Percentiles rank a stretch among this genome's conserved stretches.
Evolutionary conservation across 2,888 invertebrate genomes (phyloP).

Genomic region (Zygothrica quintamaculata): DNA sequence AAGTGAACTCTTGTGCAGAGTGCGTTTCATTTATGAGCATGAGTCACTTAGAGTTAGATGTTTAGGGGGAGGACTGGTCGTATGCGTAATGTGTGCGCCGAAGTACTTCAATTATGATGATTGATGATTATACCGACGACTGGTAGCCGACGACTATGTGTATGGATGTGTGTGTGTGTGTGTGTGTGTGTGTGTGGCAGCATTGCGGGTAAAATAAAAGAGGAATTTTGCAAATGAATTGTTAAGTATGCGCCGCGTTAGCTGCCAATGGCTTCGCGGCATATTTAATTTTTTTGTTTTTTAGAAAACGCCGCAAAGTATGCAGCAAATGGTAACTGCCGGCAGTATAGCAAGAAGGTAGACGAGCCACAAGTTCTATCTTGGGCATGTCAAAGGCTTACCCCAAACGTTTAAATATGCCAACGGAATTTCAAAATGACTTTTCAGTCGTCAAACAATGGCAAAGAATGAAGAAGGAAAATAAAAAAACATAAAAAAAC

Average conservation of each 20-base stretch:
- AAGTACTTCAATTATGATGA: slow-evolving; percentile 75
- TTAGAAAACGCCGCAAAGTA: slow-evolving; percentile 52
- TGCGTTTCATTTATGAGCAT: slow-evolving; percentile 57
- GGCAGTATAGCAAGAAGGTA: too few species aligned
- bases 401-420: slow-evolving; percentile 56
- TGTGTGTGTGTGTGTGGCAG: slow-evolving; percentile 45
- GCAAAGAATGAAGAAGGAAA: slow-evolving; percentile 19
- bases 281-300: too few species aligned
- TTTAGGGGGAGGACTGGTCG: slow-evolving; percentile 33
- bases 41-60: slow-evolving; percentile 48
- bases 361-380: not conserved
- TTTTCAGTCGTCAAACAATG: slow-evolving; percentile 46
- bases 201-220: slow-evolving; percentile 69
- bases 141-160: slow-evolving; percentile 23
- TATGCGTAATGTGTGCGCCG: slow-evolving; percentile 49
- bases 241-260: slow-evolving; percentile 64
- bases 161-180: slow-evolving; percentile 3
- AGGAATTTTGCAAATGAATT: slow-evolving; percentile 73
- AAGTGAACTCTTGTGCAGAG: slow-evolving; percentile 51
- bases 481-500: slow-evolving; percentile 14
- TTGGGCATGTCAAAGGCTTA: slow-evolving; percentile 62
- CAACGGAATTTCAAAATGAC: slow-evolving; percentile 66
- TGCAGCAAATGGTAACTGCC: slow-evolving; percentile 33
- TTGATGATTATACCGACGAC: slow-evolving; percentile 64
- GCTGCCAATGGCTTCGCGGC: slow-evolving; percentile 47